These are phyloP conservation scores for Artibeus jamaicensis DNA, from an alignment of 2,797 vertebrate genomes.

Conservation along the genomic window DNA sequence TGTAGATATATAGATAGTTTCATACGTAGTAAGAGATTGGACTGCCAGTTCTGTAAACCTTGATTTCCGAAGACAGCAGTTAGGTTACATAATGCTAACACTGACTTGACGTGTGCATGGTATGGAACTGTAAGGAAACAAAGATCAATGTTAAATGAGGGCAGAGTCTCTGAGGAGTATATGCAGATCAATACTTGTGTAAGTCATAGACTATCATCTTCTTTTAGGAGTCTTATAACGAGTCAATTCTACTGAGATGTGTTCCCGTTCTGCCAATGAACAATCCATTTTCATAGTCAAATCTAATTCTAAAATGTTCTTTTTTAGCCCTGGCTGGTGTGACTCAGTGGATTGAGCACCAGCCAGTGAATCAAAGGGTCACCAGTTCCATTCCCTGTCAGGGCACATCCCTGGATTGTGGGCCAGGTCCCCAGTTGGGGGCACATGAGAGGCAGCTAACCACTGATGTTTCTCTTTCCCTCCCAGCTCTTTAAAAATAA, in stretches of 20 bases:
- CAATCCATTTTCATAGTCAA: constrained; percentile 57
- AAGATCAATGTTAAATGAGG: constrained; percentile 80
- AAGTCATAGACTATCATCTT: constrained; percentile 69
- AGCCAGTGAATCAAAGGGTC: too few relatives aligned
- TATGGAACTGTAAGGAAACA: constrained; percentile 74
- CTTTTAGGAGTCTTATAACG: constrained; percentile 61
- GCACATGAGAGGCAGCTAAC: too few relatives aligned
- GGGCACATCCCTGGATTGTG: too few relatives aligned
- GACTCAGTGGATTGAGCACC: too few relatives aligned
- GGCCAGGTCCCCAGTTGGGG: too few relatives aligned
- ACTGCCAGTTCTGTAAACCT: constrained; percentile 38
- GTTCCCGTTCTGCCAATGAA: constrained; percentile 67
- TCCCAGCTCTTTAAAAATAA: too few relatives aligned
- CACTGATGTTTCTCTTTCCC: too few relatives aligned
- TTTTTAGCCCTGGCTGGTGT: background rate
- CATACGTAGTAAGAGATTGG: constrained; percentile 8
- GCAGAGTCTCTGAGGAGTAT: constrained; percentile 65
- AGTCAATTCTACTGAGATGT: constrained; percentile 61
- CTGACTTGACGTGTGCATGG: constrained; percentile 62
- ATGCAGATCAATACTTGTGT: constrained; percentile 78
- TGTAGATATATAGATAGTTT: background rate
- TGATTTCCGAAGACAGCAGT: constrained; percentile 62
- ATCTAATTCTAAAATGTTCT: constrained; percentile 27
- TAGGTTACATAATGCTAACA: constrained; percentile 60
- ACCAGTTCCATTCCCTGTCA: too few relatives aligned